Base-by-base conservation (phyloP, 2,797 vertebrate species). In the Megalops cyprinoides region DNA sequence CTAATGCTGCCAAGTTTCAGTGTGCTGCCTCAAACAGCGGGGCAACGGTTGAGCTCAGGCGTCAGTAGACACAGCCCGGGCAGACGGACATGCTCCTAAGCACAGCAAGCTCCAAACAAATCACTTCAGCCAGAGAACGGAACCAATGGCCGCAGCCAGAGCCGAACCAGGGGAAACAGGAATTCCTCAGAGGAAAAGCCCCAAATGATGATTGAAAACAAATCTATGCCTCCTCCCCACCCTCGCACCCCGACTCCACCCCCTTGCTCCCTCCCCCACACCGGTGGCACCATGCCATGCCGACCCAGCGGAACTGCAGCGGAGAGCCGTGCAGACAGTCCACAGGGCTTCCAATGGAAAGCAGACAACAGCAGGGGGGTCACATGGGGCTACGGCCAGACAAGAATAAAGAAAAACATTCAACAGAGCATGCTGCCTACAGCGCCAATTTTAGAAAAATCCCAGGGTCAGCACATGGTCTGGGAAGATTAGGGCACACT, bases 261-360 rank as follows among this genome's bases (percentile, higher is more conserved):
- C 49, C 58, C 44, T 79, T 78, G 67, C 79, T 69, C 77, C 79
- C 75, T 87, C 78, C 0, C 83, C 60, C 14, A 58, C 58, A 79
- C 23, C 74, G 74, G 86, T 90, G 90, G 89, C 84, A 58, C 51
- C 18, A 34, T 82, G 88, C 88, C 90, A 86, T 23, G 18, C n/a
- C 0, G 55, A 75, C 80, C 86, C 91, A 90, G 90, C 91, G 92
- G 92, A 86, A 88, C 80, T 55, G 42, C 60, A 79, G 77, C 78
- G 85, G 81, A 73, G 85, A 77, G 81, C 80, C 75, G 90, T 88
- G 88, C 91, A 89, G 80, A 89, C 90, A 85, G 84, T 90, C 86
- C 84, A 84, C 69, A 71, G 81, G 79, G 81, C 78, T 87, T 87
- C 82, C 83, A 82, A 84, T 82, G 84, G 82, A 87, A 84, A 82